Conservation (phyloP, 2,888 invertebrate genomes). For the Shargacucullia verbasci region DNA sequence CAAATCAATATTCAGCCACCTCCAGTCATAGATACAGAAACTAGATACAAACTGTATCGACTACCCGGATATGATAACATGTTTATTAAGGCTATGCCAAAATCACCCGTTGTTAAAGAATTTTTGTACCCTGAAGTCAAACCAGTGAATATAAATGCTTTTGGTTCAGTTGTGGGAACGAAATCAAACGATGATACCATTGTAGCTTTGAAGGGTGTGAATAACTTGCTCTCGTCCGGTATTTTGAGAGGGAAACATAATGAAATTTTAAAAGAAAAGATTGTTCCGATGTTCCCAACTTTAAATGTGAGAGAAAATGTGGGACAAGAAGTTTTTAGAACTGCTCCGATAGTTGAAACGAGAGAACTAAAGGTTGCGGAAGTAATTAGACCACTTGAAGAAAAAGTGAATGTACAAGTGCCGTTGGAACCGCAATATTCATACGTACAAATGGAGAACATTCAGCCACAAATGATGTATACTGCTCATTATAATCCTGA, state of each 20-base stretch:
- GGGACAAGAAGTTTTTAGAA: neutral
- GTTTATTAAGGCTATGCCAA: slow-evolving; percentile 54
- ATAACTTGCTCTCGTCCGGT: slow-evolving; percentile 59
- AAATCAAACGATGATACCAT: slow-evolving; percentile 56
- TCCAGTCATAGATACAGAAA: slow-evolving; percentile 26
- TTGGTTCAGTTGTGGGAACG: slow-evolving; percentile 53
- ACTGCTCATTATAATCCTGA: slow-evolving; percentile 54
- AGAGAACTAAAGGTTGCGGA: slow-evolving; percentile 4
- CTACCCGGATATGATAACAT: slow-evolving; percentile 62
- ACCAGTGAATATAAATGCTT: slow-evolving; percentile 30
- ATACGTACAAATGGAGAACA: slow-evolving; percentile 59
- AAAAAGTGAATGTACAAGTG: slow-evolving; percentile 16
- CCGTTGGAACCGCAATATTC: slow-evolving; percentile 56
- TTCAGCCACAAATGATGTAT: slow-evolving; percentile 56
- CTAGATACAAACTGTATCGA: slow-evolving; percentile 51
- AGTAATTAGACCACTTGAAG: slow-evolving; percentile 16
- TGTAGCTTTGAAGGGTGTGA: slow-evolving; percentile 55
- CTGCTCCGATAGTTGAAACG: slow-evolving; percentile 5
- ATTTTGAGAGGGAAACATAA: slow-evolving; percentile 48
- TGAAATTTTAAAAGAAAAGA: slow-evolving; percentile 30
- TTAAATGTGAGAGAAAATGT: neutral
- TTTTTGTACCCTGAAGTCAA: slow-evolving; percentile 30
- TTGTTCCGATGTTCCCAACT: slow-evolving; percentile 34
- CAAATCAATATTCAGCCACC: slow-evolving; percentile 25
- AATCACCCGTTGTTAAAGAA: slow-evolving; percentile 10